Conservation (phyloP, 2,888 invertebrate genomes). For the Agrotis exclamationis region DNA sequence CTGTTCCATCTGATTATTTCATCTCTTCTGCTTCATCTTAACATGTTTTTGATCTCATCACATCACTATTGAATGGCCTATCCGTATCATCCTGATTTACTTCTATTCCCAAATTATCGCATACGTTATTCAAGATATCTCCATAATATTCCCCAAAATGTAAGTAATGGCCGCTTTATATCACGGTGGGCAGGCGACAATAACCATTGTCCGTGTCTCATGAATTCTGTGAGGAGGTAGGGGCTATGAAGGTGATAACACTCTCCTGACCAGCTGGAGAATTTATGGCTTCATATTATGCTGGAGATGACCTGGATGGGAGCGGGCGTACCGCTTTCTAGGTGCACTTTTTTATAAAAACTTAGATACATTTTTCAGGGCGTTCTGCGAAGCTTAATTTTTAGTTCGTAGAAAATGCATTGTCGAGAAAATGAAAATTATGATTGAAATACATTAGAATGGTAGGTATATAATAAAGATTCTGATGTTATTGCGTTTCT, state of each 20-base stretch:
- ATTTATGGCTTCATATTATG: conserved; percentile 61
- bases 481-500: no score
- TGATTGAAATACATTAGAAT: not conserved
- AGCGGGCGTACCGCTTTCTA: not conserved
- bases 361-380: not conserved
- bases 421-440: not conserved
- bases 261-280: conserved; percentile 54
- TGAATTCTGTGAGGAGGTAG: conserved; percentile 70
- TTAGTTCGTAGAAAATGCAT: not conserved
- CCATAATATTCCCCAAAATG: conserved; percentile 64
- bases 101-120: conserved; percentile 8
- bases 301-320: conserved; percentile 41
- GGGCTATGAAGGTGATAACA: conserved; percentile 61
- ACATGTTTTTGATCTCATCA: not conserved
- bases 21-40: not conserved
- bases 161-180: conserved; percentile 72
- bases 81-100: not conserved
- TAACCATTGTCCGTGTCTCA: conserved; percentile 77
- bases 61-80: not conserved
- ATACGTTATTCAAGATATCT: conserved; percentile 32
- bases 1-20: not conserved
- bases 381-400: not conserved
- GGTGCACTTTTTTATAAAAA: conserved; percentile 44
- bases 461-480: no score
- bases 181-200: conserved; percentile 73